A percentile compares a stretch with the other conserved stretches of the same genome.
Evolutionary conservation across 2,113 vertebrate genomes (phyloP).

Genomic region (Coreoperca whiteheadi): DNA sequence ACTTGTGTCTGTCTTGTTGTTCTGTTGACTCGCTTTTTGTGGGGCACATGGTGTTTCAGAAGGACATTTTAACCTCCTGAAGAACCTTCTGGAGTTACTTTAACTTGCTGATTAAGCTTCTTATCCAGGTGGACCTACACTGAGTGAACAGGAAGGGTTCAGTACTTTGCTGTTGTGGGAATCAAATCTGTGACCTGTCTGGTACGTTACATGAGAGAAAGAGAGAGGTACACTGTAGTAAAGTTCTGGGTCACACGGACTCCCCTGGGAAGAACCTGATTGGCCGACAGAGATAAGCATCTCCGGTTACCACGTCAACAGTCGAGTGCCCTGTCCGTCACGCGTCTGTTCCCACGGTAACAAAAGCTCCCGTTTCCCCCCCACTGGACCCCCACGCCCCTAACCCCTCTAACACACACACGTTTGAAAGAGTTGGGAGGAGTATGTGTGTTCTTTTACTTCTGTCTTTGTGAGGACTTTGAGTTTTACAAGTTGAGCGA

Average conservation of each 20-base stretch:
- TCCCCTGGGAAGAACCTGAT: conserved; percentile 47
- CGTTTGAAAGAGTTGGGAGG: neutral
- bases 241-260: conserved; percentile 2
- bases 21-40: neutral
- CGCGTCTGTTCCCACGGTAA: conserved; percentile 73
- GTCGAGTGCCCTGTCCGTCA: conserved; percentile 61
- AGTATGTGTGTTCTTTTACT: neutral
- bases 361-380: conserved; percentile 63
- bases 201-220: neutral
- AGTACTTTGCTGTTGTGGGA: neutral
- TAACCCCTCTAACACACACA: conserved; percentile 2
- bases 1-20: too few relatives aligned
- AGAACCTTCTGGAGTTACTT: too few relatives aligned
- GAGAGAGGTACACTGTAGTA: neutral
- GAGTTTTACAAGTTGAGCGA: neutral
- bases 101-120: neutral
- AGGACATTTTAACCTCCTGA: too few relatives aligned
- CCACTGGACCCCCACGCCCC: neutral
- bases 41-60: too few relatives aligned
- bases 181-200: conserved; percentile 8
- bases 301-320: conserved; percentile 60
- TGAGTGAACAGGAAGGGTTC: neutral
- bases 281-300: conserved; percentile 70
- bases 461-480: neutral
- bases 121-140: too few relatives aligned